Evolutionary conservation across 2,113 vertebrate genomes (phyloP), one percentile per base, ranked within the genome.

Genomic region (Dicrurus megarhynchus): DNA sequence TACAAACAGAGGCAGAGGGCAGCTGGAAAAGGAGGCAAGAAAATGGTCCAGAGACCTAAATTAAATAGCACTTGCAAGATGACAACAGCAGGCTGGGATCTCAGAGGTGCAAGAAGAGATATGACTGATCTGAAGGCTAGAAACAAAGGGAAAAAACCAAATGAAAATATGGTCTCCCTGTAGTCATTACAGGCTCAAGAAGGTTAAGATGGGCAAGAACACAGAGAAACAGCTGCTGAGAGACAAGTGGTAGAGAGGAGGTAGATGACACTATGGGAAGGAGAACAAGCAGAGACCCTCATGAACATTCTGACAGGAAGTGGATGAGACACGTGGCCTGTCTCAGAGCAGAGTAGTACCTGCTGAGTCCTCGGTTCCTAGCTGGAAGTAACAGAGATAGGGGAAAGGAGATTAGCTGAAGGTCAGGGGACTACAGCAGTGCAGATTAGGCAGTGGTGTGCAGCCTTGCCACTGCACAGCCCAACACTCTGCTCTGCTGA

Each of bases 351-450:
- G 33, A 74, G 60, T 24, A 93, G 76, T 79, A 93, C 83, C 73
- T 90, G 83, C 80, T 65, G 44, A 90, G 52, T 56, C 26, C 32
- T 30, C 28, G 10, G 46, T 39, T 87, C 22, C 28, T 64, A 39
- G 56, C 32, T 78, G 44, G 60, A 90, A 89, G 64, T 30, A 73
- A 84, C 1, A 4, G n/a, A 64, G 32, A 73, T 18, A 76, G 30
- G 9, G 27, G 11, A 44, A 95, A 80, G 23, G 16, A 92, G 83
- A 94, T 95, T 78, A 93, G 20, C 73, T 87, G 76, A 92, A 95
- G 67, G 84, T 90, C 84, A 90, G 30, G n/a, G 63, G 64, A 84
- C 44, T 71, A 64, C 18, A 81, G 68, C 26, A 88, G 71, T 11
- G 44, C 59, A 86, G 79, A 90, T 78, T 30, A 86, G 76, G 80